These are phyloP conservation scores for Microcebus ravelobensis DNA, from an alignment of 2,113 vertebrate species.

Conservation along the genomic window DNA sequence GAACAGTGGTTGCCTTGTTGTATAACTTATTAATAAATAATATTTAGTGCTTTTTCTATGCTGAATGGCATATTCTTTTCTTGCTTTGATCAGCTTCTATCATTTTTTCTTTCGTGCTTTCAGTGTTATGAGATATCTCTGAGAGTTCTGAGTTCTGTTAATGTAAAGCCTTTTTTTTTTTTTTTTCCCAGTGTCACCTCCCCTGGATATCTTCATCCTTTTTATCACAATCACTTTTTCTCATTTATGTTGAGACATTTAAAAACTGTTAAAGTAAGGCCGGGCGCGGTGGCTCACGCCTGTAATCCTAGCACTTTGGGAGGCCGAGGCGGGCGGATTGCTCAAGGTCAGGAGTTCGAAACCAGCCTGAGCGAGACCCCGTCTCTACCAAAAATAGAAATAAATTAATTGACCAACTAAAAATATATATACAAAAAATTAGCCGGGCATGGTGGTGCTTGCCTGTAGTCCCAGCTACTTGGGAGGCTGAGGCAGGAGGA, in stretches of 20 bases:
- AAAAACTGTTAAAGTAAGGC: conserved; percentile 1
- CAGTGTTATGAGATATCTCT: neutral
- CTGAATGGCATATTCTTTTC: neutral
- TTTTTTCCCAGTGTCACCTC: neutral
- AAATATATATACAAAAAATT: no score
- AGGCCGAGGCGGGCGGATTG: no score
- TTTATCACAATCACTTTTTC: neutral
- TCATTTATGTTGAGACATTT: conserved; percentile 16
- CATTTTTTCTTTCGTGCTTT: neutral
- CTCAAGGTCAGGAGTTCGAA: no score
- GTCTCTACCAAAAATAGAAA: no score
- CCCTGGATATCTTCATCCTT: neutral
- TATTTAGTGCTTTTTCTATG: neutral
- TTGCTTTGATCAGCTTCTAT: neutral
- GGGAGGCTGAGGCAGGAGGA: no score
- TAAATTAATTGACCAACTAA: no score
- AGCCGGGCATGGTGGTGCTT: no score
- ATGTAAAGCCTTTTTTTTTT: neutral
- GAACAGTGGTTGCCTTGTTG: neutral
- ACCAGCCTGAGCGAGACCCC: no score
- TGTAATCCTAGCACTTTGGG: no score
- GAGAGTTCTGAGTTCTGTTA: neutral
- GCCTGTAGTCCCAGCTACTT: no score
- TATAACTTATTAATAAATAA: neutral
- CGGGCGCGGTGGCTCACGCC: no score